A percentile compares a stretch with the other conserved stretches of the same genome.
Conservation (phyloP, 2,113 vertebrate genomes). For the Gopherus evgoodei region DNA sequence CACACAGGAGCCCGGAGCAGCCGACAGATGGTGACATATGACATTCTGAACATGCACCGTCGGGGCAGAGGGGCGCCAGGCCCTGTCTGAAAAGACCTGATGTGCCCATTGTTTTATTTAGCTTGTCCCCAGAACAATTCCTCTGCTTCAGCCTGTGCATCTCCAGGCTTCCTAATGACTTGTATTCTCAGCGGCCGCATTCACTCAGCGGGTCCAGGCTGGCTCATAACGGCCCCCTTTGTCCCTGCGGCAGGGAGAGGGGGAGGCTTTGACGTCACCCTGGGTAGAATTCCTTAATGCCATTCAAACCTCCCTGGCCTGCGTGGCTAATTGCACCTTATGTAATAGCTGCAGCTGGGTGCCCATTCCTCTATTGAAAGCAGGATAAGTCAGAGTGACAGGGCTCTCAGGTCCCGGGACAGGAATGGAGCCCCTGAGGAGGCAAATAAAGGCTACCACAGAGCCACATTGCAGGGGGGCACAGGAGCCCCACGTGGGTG, state of each 20-base stretch:
- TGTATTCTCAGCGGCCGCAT: background rate
- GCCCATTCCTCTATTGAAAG: background rate
- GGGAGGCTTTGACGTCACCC: slow-evolving; percentile 73
- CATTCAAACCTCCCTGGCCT: slow-evolving; percentile 43
- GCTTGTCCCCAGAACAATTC: background rate
- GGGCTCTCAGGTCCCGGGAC: background rate
- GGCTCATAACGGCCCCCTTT: slow-evolving; percentile 53
- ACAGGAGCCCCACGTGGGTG: background rate
- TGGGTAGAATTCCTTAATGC: slow-evolving; percentile 75
- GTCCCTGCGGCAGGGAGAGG: slow-evolving; percentile 29
- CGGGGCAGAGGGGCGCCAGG: background rate
- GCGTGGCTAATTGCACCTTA: slow-evolving; percentile 65
- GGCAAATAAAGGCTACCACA: background rate
- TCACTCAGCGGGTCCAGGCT: background rate
- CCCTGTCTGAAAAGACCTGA: background rate
- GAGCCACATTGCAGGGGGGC: background rate
- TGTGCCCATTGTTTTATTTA: background rate
- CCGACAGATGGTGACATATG: background rate
- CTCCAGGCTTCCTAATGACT: slow-evolving; percentile 60
- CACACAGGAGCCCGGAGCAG: background rate
- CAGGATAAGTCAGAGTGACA: background rate
- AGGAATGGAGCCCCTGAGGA: background rate
- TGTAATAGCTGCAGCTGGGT: slow-evolving; percentile 69
- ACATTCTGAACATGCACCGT: background rate
- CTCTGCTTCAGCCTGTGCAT: background rate